Evolutionary conservation across 2,888 invertebrate species (phyloP), one percentile per base, ranked within the genome.

Genomic region (Anthoptus insignis): DNA sequence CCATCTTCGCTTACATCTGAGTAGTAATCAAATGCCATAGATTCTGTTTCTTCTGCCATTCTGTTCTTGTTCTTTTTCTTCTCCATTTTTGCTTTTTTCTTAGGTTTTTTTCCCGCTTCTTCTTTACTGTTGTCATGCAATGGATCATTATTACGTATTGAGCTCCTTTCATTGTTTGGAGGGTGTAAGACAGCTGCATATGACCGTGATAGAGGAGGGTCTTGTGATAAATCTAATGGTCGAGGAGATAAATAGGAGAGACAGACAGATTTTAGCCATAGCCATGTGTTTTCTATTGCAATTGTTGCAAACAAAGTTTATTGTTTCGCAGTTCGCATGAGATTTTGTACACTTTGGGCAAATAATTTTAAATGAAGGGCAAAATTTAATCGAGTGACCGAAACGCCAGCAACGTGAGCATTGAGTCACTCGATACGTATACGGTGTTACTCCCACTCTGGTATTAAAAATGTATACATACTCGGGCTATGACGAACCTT

Each of bases 361-460:
- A 22, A 58, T 32, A n/a, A 16, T 47, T 32, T 58, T 58, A 14
- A 56, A 71, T 66, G 71, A 65, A 59, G 71, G 68, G 66, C 72
- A 64, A 72, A 77, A 76, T 70, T 65, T 56, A 4, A 56, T 0
- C 11, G 54, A 39, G 21, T 56, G 54, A 2, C 54, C 54, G 24
- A 39, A 56, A 8, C 54, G 54, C 54, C 54, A 56, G 22, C 54
- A 56, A 3, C 39, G 54, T 11, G 54, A 56, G 8, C 54, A 56
- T 29, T 57, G 57, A 27, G 58, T 58, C 9, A 58, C 47, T 5
- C 32, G 58, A 4, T 32, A 58, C 4, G 22, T 34, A n/a, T 59
- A 37, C 3, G 34, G 37, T 0, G 11, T 37, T 11, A 59, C 37
- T 24, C 13, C 5, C 8, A n/a, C 21, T 22, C 37, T 21, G 16